These are phyloP conservation scores for Podabrus alpinus DNA, from an alignment of 2,888 invertebrate genomes.

Conservation along the genomic window DNA sequence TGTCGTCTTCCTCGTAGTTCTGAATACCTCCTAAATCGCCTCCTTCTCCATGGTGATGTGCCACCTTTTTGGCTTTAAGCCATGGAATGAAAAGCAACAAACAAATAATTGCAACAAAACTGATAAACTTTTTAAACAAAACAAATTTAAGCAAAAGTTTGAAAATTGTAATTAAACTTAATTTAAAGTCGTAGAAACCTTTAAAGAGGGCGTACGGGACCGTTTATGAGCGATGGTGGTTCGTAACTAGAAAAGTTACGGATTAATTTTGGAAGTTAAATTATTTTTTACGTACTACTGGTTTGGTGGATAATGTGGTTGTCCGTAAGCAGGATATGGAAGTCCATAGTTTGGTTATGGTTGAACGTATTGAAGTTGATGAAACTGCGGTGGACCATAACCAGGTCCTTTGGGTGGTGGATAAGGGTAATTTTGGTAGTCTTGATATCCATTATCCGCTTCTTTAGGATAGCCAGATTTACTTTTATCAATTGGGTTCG, in stretches of 20 bases:
- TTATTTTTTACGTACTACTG: neutral
- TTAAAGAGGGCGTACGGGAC: conserved; percentile 64
- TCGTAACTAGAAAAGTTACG: conserved; percentile 16
- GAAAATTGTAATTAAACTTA: conserved; percentile 72
- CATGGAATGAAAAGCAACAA: conserved; percentile 74
- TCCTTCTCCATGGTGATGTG: conserved; percentile 12
- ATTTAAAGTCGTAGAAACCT: conserved; percentile 67
- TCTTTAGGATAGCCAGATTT: conserved; percentile 57
- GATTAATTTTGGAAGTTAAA: neutral
- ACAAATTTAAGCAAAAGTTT: conserved; percentile 76
- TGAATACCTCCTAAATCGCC: neutral
- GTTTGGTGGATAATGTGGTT: conserved; percentile 49
- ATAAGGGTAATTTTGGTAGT: conserved; percentile 41
- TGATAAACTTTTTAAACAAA: conserved; percentile 81
- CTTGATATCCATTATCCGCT: conserved; percentile 44
- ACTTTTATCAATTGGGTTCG: conserved; percentile 56
- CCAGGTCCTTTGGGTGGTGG: conserved; percentile 44
- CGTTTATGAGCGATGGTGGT: conserved; percentile 45
- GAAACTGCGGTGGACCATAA: conserved; percentile 39
- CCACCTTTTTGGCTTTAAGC: conserved; percentile 43
- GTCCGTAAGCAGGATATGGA: conserved; percentile 51
- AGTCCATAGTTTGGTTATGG: conserved; percentile 50
- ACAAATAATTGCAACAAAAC: conserved; percentile 77
- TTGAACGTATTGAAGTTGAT: conserved; percentile 43
- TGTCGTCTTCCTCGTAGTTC: conserved; percentile 21